Conservation (phyloP, 2,113 vertebrate genomes). For the Zeus faber region DNA sequence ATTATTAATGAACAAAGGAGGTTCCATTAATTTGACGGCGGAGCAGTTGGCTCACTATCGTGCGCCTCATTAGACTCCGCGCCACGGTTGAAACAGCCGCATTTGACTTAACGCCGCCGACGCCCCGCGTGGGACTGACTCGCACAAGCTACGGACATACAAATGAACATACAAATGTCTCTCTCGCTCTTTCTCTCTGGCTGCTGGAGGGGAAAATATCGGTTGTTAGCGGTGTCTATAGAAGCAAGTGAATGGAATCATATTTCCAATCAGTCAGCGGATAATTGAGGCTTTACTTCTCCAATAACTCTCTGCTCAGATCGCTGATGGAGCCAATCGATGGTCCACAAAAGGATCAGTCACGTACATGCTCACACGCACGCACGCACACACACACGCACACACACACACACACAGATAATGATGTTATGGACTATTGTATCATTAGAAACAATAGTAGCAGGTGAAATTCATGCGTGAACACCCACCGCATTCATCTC, state of each 20-base stretch:
- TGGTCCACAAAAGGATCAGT: not conserved
- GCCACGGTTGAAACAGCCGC: constrained; percentile 29
- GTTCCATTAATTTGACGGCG: constrained; percentile 24
- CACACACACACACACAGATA: constrained; percentile 1
- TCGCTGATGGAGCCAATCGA: too few species aligned
- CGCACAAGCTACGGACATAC: not conserved
- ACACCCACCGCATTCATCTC: too few species aligned
- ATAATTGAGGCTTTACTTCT: constrained; percentile 64
- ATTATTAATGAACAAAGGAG: constrained; percentile 28
- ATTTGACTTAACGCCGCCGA: constrained; percentile 43
- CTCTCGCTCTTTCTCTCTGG: not conserved
- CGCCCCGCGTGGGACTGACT: too few species aligned
- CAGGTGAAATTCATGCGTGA: too few species aligned
- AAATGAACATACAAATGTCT: not conserved
- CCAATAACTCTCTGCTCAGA: constrained; percentile 65
- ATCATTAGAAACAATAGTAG: too few species aligned
- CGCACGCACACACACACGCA: constrained; percentile 11
- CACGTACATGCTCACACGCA: constrained; percentile 7
- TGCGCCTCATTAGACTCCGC: constrained; percentile 22
- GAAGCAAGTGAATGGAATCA: constrained; percentile 60
- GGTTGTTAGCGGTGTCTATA: constrained; percentile 61
- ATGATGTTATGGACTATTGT: too few species aligned
- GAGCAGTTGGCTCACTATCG: constrained; percentile 18
- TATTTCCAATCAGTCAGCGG: constrained; percentile 64
- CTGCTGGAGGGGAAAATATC: constrained; percentile 45